Conservation (phyloP, 2,113 vertebrate species). For the Conger conger region DNA sequence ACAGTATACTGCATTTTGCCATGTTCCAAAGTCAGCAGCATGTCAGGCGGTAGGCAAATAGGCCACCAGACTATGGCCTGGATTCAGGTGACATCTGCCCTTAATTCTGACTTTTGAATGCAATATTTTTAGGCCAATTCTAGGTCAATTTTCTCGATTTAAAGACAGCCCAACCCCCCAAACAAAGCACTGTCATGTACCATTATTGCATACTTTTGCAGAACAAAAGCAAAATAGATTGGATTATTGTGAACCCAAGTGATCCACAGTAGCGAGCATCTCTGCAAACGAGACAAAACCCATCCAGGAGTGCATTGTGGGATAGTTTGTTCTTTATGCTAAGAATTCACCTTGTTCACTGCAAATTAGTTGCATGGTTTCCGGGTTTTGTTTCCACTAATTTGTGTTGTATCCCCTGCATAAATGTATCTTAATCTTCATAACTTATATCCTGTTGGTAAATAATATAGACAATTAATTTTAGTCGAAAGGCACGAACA, state of each 20-base stretch:
- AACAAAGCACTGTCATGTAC: not conserved
- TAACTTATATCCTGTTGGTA: not conserved
- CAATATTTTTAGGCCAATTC: not conserved
- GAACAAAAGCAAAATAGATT: not conserved
- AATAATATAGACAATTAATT: not conserved
- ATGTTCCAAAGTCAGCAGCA: not conserved
- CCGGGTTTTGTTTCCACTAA: not conserved
- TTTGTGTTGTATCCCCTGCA: not conserved
- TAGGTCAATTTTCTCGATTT: not conserved
- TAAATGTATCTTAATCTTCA: not conserved
- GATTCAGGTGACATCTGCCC: not conserved
- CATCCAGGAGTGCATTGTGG: not conserved
- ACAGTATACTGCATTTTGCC: slow-evolving; percentile 26
- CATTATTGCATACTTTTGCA: not conserved
- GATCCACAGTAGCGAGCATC: not conserved
- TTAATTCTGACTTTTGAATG: not conserved
- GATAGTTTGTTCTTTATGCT: slow-evolving; percentile 16
- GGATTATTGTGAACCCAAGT: not conserved
- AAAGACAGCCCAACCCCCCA: not conserved
- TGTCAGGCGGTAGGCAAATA: slow-evolving; percentile 7
- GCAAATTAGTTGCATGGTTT: not conserved
- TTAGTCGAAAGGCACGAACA: slow-evolving; percentile 24
- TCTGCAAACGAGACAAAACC: not conserved
- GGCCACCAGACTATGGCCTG: slow-evolving; percentile 1
- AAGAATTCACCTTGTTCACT: slow-evolving; percentile 11